A percentile compares a stretch with the other conserved stretches of the same genome.
Conservation (phyloP, 2,797 vertebrate species). For the Crax fasciolata region DNA sequence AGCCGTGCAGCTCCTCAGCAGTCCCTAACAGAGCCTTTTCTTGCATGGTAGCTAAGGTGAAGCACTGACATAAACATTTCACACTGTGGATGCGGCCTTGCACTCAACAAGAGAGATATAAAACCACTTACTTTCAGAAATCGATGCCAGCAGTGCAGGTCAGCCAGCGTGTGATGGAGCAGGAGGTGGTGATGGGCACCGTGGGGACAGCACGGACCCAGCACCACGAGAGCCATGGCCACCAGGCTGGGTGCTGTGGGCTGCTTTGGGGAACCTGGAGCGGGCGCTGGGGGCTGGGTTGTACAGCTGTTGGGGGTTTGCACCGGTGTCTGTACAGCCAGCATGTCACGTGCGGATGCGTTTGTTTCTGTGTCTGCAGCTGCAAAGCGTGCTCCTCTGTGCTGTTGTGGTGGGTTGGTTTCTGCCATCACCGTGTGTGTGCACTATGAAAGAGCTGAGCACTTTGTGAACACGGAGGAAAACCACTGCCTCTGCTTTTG, state of each 20-base stretch:
- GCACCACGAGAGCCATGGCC: background rate
- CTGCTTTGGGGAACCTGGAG: fast-evolving
- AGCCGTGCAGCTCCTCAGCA: background rate
- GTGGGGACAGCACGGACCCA: background rate
- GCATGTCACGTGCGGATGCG: fast-evolving
- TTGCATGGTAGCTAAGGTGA: fast-evolving
- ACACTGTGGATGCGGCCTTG: background rate
- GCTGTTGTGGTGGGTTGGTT: slow-evolving; percentile 14
- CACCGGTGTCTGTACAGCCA: fast-evolving
- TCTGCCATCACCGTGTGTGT: slow-evolving; percentile 8
- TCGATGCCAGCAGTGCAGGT: fast-evolving
- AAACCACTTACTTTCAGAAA: background rate
- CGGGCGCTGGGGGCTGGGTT: background rate
- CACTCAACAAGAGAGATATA: background rate
- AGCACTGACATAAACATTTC: background rate
- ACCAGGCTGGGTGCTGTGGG: fast-evolving
- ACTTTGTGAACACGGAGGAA: background rate
- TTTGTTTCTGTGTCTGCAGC: background rate
- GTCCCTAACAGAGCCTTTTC: background rate
- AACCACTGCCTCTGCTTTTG: background rate
- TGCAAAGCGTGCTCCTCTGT: background rate
- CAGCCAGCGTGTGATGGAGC: background rate
- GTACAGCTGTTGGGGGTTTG: fast-evolving
- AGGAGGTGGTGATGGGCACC: fast-evolving
- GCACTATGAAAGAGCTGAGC: slow-evolving; percentile 38